These are phyloP conservation scores for Boulengeromyrus knoepffleri DNA, from an alignment of 2,113 vertebrate species.

Conservation along the genomic window DNA sequence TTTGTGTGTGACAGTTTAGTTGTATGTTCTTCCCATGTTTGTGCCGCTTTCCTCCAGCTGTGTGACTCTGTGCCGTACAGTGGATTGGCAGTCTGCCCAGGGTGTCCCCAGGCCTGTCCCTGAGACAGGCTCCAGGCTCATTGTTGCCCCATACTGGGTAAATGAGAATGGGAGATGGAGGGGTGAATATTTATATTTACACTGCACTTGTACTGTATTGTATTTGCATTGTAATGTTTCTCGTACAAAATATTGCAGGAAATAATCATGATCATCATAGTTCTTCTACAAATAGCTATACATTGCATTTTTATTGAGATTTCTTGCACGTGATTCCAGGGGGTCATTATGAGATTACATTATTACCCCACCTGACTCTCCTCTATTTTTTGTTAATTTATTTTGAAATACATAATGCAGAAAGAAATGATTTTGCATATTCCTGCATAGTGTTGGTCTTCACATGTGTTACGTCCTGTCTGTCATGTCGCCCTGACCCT, in stretches of 20 bases:
- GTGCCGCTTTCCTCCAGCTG: background rate
- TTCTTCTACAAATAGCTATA: background rate
- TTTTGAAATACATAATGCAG: background rate
- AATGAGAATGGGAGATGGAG: background rate
- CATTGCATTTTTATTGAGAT: background rate
- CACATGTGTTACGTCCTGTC: background rate
- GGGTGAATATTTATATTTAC: background rate
- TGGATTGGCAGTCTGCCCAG: background rate
- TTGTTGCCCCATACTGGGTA: background rate
- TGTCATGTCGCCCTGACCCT: too few relatives aligned
- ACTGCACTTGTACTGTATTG: background rate
- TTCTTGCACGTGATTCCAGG: background rate
- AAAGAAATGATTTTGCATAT: background rate
- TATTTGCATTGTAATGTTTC: background rate
- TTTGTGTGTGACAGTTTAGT: background rate
- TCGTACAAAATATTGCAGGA: background rate
- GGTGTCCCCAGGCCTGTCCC: background rate
- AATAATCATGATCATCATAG: background rate
- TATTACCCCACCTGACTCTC: background rate
- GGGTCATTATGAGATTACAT: background rate
- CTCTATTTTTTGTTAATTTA: background rate
- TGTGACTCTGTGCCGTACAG: background rate
- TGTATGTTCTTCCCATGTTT: background rate
- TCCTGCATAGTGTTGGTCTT: background rate
- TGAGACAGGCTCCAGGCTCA: background rate